These are phyloP conservation scores for Campylorhamphus procurvoides DNA, from an alignment of 2,113 vertebrate species.

Conservation along the genomic window DNA sequence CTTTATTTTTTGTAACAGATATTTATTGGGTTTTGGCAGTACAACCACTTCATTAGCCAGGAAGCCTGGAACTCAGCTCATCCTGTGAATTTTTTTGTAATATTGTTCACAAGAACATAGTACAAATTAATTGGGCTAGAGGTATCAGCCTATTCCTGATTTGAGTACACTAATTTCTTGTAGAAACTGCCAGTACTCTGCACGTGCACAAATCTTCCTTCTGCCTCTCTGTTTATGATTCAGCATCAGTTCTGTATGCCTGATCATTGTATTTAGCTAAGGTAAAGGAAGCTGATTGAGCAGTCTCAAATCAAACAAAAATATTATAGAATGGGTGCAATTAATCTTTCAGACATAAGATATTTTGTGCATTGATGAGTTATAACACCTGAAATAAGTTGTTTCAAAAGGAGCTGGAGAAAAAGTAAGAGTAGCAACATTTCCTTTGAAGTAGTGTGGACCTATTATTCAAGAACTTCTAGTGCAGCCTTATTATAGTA, in stretches of 20 bases:
- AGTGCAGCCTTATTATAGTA: neutral
- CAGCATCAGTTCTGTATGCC: neutral
- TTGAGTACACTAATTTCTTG: neutral
- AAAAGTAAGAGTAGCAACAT: neutral
- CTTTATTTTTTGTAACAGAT: neutral
- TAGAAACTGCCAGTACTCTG: neutral
- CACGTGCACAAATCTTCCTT: neutral
- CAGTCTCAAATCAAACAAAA: neutral
- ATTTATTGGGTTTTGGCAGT: neutral
- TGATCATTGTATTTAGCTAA: neutral
- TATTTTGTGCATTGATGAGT: neutral
- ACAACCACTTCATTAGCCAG: neutral
- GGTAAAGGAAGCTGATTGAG: neutral
- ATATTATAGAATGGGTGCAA: neutral
- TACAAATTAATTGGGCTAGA: neutral
- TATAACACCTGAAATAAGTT: neutral
- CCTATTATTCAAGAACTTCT: neutral
- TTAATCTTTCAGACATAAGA: neutral
- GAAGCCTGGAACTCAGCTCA: neutral
- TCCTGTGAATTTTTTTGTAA: neutral
- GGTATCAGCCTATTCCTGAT: neutral
- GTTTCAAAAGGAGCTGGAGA: neutral
- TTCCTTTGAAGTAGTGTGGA: neutral
- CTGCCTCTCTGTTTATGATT: neutral
- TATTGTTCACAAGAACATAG: neutral